phyloP scores from a whole-genome alignment of 2,797 vertebrate genomes.

The Phataginus tricuspis region DNA sequence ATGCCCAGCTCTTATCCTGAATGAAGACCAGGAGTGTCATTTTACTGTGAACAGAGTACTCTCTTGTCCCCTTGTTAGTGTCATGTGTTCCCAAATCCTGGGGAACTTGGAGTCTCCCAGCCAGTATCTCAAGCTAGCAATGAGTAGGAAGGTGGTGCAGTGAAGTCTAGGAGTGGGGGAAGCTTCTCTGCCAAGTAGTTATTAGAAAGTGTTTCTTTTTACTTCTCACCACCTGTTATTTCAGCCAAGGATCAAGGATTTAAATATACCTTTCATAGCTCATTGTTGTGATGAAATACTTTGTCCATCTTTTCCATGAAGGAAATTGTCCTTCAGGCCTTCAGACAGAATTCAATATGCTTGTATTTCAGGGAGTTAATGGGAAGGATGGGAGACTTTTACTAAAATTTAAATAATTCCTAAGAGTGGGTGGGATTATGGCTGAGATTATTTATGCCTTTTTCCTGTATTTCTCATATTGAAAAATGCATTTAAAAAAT shows the following conservation, averaged over 20 bases:
- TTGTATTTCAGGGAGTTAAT: too few species aligned
- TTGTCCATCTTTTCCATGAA: not conserved
- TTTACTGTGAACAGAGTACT: not conserved
- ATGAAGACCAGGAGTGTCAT: not conserved
- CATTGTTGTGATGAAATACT: not conserved
- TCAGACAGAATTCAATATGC: too few species aligned
- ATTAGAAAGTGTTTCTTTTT: not conserved
- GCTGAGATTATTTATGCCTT: not conserved
- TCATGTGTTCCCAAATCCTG: not conserved
- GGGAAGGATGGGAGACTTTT: not conserved
- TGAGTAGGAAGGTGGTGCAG: not conserved
- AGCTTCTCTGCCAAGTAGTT: not conserved
- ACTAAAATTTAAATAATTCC: not conserved
- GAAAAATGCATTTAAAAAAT: not conserved
- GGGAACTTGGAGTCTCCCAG: not conserved
- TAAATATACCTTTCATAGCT: not conserved
- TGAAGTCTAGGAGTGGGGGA: too few species aligned
- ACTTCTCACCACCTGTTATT: not conserved
- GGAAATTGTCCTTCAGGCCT: not conserved
- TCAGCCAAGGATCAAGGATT: not conserved
- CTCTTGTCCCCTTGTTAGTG: not conserved
- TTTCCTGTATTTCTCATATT: not conserved
- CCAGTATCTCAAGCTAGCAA: not conserved
- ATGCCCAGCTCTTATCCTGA: not conserved
- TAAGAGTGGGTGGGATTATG: not conserved